phyloP scores from a whole-genome alignment of 2,797 vertebrate species.

The Peromyscus nudipes region DNA sequence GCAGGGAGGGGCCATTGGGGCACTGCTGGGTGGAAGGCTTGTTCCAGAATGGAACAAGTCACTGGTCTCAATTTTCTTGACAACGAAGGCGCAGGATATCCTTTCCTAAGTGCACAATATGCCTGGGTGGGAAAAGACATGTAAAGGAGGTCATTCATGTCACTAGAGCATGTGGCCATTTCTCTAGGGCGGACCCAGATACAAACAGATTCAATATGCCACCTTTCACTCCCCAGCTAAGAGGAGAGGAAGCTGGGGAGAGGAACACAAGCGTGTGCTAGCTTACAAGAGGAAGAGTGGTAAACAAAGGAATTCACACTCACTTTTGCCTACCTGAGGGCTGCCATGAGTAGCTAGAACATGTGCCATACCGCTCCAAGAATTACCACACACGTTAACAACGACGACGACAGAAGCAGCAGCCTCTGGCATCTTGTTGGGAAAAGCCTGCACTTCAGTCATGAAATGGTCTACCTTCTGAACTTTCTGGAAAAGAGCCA shows the following conservation, averaged over 20 bases:
- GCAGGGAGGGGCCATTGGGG: not conserved
- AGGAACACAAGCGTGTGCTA: too few species aligned
- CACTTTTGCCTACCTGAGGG: not conserved
- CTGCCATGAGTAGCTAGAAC: not conserved
- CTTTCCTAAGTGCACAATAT: not conserved
- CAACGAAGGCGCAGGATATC: not conserved
- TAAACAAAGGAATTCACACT: not conserved
- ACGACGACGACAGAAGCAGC: not conserved
- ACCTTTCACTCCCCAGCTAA: not conserved
- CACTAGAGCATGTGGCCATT: not conserved
- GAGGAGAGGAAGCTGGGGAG: not conserved
- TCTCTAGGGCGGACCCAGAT: not conserved
- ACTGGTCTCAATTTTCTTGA: conserved; percentile 73
- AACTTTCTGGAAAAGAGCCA: conserved; percentile 15
- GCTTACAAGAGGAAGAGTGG: not conserved
- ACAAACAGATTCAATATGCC: accelerated
- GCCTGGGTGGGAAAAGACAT: not conserved
- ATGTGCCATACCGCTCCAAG: not conserved
- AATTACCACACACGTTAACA: accelerated
- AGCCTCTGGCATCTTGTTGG: not conserved
- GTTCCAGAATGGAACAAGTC: conserved; percentile 43
- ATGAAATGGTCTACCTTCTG: not conserved
- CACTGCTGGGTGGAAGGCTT: conserved; percentile 47
- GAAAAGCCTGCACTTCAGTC: not conserved
- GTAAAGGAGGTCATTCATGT: not conserved